A percentile compares a stretch with the other conserved stretches of the same genome.
Conservation (phyloP, 2,113 vertebrate genomes). For the Solenodon paradoxus region DNA sequence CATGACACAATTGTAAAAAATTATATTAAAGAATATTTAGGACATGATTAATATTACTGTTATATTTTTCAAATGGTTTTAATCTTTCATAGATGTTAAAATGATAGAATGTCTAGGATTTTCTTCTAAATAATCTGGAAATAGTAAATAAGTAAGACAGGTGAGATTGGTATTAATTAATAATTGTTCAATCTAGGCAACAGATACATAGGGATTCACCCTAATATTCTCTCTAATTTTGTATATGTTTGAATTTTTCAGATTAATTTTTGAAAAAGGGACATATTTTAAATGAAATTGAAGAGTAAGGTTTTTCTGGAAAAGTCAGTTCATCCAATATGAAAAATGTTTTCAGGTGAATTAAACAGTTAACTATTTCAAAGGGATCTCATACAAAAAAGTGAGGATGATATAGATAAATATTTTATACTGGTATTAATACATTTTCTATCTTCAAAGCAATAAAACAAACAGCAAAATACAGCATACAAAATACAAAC, state of each 20-base stretch:
- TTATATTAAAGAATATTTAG: background rate
- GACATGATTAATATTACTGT: background rate
- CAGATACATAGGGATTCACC: background rate
- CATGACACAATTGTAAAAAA: background rate
- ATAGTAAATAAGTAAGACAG: background rate
- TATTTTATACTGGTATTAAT: constrained; percentile 22
- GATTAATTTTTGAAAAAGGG: background rate
- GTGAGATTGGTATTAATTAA: background rate
- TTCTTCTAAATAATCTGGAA: background rate
- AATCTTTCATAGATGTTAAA: background rate
- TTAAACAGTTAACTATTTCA: background rate
- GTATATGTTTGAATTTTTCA: background rate
- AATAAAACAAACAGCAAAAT: constrained; percentile 28
- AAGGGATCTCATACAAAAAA: background rate
- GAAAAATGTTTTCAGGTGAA: constrained; percentile 14
- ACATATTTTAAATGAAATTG: constrained; percentile 1
- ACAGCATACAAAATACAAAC: no score
- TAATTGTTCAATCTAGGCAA: no score
- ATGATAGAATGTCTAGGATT: background rate
- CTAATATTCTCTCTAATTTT: background rate
- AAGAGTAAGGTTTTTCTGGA: background rate
- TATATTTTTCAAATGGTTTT: background rate
- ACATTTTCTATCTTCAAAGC: background rate
- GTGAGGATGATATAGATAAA: background rate
- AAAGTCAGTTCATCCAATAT: background rate